Evolutionary conservation across 2,113 vertebrate species (phyloP), one percentile per base, ranked within the genome.

Genomic region (Helogale parvula): DNA sequence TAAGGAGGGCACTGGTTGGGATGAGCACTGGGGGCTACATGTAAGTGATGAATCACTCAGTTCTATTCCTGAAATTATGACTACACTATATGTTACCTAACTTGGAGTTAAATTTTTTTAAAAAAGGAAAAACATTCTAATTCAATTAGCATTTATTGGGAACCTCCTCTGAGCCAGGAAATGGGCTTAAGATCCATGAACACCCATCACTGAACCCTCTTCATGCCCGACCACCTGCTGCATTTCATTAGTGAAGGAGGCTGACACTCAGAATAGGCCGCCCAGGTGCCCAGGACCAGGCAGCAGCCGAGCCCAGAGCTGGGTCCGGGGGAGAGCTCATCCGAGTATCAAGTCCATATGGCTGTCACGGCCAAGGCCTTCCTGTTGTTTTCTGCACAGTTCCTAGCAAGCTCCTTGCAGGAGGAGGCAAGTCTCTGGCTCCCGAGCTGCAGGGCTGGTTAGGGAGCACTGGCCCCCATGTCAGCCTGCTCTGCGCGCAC

Each of bases 391-490:
- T 74, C 60, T 1, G 35, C 35, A 77, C n/a, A 89, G 74, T 69
- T 8, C 77, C 16, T 21, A 57, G 38, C 10, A 52, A 13, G 31
- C 10, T 27, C 84, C 60, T 72, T 3, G 33, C 72, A 38, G 72
- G 41, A 35, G 35, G 82, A 0, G 31, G 15, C 19, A 11, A 15
- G 9, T 2, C 93, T n/a, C 50, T 1, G 19, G 31, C 33, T 10
- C 31, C 12, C 0, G 2, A 0, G 9, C n/a, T 15, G 15, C 9
- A 0, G 0, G 11, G 41, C 5, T 0, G 27, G 41, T 15, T 4
- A 27, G 4, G 4, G n/a, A 35, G 10, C 8, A 0, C 15, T 0
- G 1, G 0, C 7, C 31, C 50, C 12, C 0, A 2, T 33, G 38
- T n/a, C 25, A 3, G 41, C 25, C 33, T 2, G 11, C 5, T 15